A percentile compares a stretch with the other conserved stretches of the same genome.
Evolutionary conservation across 2,113 vertebrate species (phyloP).

Genomic region (Taxidea taxus): DNA sequence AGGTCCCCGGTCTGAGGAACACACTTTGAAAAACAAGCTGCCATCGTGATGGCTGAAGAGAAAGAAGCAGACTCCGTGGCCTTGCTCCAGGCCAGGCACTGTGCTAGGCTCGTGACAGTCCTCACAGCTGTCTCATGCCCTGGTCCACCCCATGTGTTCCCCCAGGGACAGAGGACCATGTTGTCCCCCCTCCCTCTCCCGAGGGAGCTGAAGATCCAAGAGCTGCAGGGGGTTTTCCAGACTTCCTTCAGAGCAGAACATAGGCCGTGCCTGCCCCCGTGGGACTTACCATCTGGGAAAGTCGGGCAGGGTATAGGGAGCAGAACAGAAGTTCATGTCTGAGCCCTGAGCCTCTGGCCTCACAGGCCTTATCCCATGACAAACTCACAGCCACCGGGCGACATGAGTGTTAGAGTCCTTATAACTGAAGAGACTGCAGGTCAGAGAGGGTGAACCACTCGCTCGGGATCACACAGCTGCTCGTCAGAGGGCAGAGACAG

Average conservation of each 20-base stretch:
- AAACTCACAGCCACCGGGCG: rapidly evolving
- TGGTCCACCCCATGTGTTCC: rapidly evolving
- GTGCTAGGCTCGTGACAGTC: rapidly evolving
- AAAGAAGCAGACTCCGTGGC: rapidly evolving
- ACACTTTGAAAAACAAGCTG: too few relatives aligned
- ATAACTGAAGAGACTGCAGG: not conserved
- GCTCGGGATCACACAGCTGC: not conserved
- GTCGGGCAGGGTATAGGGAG: too few relatives aligned
- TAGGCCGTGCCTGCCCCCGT: rapidly evolving
- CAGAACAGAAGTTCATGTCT: rapidly evolving
- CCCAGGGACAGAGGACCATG: too few relatives aligned
- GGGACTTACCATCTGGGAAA: not conserved
- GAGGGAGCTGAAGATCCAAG: not conserved
- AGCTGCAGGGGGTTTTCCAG: not conserved
- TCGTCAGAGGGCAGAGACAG: not conserved
- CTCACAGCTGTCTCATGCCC: rapidly evolving
- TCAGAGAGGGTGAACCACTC: not conserved
- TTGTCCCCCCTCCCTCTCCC: too few relatives aligned
- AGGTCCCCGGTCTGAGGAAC: not conserved
- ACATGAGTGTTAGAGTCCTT: not conserved
- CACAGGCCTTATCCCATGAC: not conserved
- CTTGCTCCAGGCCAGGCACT: not conserved
- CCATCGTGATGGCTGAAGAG: rapidly evolving
- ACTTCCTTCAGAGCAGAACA: not conserved
- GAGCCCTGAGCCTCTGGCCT: not conserved